A percentile compares a stretch with the other conserved stretches of the same genome.
Evolutionary conservation across 2,888 invertebrate species (phyloP).

Genomic region (Hirtodrosophila cameraria): DNA sequence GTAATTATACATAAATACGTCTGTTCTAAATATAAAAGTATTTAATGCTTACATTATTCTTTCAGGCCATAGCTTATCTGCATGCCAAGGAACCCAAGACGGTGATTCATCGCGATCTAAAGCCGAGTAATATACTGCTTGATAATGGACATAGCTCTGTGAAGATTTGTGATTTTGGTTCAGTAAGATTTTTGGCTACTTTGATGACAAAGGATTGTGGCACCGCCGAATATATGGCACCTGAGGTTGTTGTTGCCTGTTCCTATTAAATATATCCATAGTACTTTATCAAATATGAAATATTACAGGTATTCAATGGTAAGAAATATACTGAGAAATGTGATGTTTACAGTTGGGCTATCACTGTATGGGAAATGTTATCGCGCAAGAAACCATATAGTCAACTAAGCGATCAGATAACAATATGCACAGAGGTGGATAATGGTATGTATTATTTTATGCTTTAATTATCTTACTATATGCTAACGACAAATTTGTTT

Average conservation of each 20-base stretch:
- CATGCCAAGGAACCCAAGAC: conserved; percentile 21
- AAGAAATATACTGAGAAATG: conserved; percentile 30
- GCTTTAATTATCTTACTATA: not conserved
- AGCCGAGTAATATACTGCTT: conserved; percentile 38
- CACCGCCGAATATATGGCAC: conserved; percentile 49
- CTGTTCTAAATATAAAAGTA: not conserved
- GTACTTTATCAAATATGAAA: not conserved
- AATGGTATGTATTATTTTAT: conserved; percentile 10
- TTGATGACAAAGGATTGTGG: conserved; percentile 40
- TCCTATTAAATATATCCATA: no score
- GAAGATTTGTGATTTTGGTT: conserved; percentile 52
- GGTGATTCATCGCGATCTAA: conserved; percentile 57
- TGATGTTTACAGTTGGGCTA: conserved; percentile 48
- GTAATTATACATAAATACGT: conserved; percentile 17
- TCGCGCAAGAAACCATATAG: conserved; percentile 36
- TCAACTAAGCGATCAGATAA: accelerated
- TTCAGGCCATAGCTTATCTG: conserved; percentile 45
- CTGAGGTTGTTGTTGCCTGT: conserved; percentile 39
- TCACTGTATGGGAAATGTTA: conserved; percentile 48
- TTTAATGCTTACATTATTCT: not conserved
- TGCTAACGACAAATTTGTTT: not conserved
- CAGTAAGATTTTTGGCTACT: conserved; percentile 10
- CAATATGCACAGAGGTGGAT: not conserved
- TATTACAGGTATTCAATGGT: conserved; percentile 18
- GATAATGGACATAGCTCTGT: not conserved